Conservation (phyloP, 2,888 invertebrate genomes). For the Physocephala rufipes region DNA sequence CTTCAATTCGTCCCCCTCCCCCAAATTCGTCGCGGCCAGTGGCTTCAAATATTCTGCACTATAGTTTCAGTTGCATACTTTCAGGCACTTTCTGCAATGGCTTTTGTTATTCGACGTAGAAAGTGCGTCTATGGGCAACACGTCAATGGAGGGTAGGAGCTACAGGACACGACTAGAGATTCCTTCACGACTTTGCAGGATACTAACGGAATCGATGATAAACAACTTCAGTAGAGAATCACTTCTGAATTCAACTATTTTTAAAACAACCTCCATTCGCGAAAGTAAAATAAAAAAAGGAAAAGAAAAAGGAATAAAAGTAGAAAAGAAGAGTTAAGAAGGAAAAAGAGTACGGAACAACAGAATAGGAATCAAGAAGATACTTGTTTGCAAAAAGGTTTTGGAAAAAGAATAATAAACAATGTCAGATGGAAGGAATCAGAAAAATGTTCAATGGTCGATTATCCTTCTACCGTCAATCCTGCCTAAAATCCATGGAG, state of each 20-base stretch:
- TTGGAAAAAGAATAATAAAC: too few relatives aligned
- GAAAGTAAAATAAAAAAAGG: background rate
- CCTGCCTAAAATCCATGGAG: too few relatives aligned
- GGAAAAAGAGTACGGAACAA: background rate
- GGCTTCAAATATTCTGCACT: too few relatives aligned
- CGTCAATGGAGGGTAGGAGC: background rate
- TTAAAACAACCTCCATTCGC: background rate
- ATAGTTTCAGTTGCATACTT: too few relatives aligned
- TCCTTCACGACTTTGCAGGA: background rate
- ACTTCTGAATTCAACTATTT: background rate
- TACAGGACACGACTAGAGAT: background rate
- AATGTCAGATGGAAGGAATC: too few relatives aligned
- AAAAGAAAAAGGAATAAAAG: slow-evolving; percentile 1
- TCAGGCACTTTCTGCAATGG: background rate
- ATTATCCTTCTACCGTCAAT: too few relatives aligned
- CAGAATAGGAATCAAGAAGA: too few relatives aligned
- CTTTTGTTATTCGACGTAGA: background rate
- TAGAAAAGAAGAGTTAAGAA: background rate
- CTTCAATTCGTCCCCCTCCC: too few relatives aligned
- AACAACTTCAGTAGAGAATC: slow-evolving; percentile 19
- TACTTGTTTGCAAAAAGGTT: too few relatives aligned
- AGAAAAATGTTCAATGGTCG: too few relatives aligned
- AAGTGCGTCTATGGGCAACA: background rate
- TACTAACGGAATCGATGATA: slow-evolving; percentile 17
- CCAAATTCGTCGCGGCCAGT: too few relatives aligned